A percentile compares a stretch with the other conserved stretches of the same genome.
Conservation (phyloP, 2,888 invertebrate species). For the Atherix ibis region DNA sequence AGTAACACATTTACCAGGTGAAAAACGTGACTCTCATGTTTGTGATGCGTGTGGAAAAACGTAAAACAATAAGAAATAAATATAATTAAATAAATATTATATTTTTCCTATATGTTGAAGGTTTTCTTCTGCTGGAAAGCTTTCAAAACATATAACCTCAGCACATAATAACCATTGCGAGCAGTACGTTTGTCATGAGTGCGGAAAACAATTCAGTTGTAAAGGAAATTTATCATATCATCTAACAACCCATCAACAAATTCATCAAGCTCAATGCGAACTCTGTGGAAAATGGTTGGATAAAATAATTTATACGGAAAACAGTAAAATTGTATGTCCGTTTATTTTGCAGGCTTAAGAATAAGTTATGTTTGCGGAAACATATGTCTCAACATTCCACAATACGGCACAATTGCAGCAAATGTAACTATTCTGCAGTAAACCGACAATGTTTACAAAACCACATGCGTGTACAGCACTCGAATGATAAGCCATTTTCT, state of each 20-base stretch:
- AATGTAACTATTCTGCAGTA: constrained; percentile 12
- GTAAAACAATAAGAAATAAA: constrained; percentile 6
- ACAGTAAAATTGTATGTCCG: neutral
- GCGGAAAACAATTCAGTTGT: constrained; percentile 13
- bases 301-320: neutral
- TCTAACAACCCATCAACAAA: constrained; percentile 14
- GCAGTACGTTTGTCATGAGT: constrained; percentile 13
- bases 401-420: constrained; percentile 9
- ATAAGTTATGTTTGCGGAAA: constrained; percentile 13
- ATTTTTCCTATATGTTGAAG: constrained; percentile 4
- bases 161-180: constrained; percentile 9
- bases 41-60: constrained; percentile 15
- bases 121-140: constrained; percentile 10
- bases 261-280: constrained; percentile 14
- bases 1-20: constrained; percentile 13
- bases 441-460: constrained; percentile 12
- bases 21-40: constrained; percentile 10
- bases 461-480: constrained; percentile 12
- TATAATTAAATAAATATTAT: neutral
- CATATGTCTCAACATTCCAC: constrained; percentile 13
- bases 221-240: constrained; percentile 14
- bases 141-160: constrained; percentile 11
- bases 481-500: constrained; percentile 11
- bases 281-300: constrained; percentile 13
- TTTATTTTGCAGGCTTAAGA: constrained; percentile 12